These are phyloP conservation scores for Trissolcus brochymenae DNA, from an alignment of 2,888 invertebrate genomes.

Conservation along the genomic window DNA sequence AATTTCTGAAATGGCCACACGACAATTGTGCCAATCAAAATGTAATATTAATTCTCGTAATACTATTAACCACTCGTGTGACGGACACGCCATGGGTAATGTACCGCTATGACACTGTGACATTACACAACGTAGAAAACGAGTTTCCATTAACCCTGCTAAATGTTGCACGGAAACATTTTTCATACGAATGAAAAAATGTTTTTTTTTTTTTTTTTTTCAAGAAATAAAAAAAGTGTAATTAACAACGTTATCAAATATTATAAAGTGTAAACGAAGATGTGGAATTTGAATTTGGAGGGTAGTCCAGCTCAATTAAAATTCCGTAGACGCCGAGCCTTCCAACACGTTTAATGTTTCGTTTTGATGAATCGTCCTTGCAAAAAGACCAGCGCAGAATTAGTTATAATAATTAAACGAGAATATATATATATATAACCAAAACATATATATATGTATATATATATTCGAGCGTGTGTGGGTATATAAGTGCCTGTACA, in stretches of 20 bases:
- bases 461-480: neutral
- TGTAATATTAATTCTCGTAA: conserved; percentile 48
- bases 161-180: neutral
- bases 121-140: conserved; percentile 5
- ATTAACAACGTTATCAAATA: no score
- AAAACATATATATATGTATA: conserved; percentile 1
- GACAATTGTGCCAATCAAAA: conserved; percentile 41
- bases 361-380: conserved; percentile 35
- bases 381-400: conserved; percentile 22
- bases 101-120: conserved; percentile 9
- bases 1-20: conserved; percentile 28
- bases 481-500: neutral
- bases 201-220: no score
- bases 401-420: conserved; percentile 22
- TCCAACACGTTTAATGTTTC: conserved; percentile 17
- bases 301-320: conserved; percentile 17
- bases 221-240: no score
- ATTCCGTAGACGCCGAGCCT: conserved; percentile 27
- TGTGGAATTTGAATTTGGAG: conserved; percentile 9
- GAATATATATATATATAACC: conserved; percentile 2
- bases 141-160: conserved; percentile 7
- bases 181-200: neutral
- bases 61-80: conserved; percentile 35
- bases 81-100: conserved; percentile 18
- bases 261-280: conserved; percentile 1